phyloP scores from a whole-genome alignment of 2,113 vertebrate species.

The Cyprinodon brontotheroides region DNA sequence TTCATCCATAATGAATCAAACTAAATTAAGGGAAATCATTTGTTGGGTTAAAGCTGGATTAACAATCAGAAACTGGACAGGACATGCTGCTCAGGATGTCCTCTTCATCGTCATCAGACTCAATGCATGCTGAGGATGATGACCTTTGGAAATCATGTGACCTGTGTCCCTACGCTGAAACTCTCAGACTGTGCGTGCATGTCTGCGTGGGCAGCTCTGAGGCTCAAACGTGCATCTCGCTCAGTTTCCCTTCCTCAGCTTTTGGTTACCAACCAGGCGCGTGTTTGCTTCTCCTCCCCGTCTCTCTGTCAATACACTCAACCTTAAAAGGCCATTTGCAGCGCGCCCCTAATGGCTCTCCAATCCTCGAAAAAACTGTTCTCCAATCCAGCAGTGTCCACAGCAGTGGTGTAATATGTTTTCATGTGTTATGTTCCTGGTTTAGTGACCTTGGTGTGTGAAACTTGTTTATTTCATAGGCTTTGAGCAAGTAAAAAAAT shows the following conservation, averaged over 20 bases:
- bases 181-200: neutral
- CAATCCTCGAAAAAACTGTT: constrained; percentile 45
- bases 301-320: constrained; percentile 75
- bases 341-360: constrained; percentile 67
- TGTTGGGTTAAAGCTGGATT: neutral
- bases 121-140: constrained; percentile 28
- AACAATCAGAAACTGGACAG: constrained; percentile 1
- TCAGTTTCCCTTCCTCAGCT: constrained; percentile 29
- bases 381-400: constrained; percentile 36
- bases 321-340: constrained; percentile 75
- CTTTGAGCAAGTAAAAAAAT: constrained; percentile 14
- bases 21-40: neutral
- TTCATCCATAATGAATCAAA: neutral
- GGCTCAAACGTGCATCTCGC: constrained; percentile 18
- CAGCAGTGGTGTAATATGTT: constrained; percentile 13
- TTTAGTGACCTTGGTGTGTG: constrained; percentile 20
- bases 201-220: neutral
- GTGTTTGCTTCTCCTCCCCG: constrained; percentile 61
- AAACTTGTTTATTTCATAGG: constrained; percentile 32
- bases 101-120: constrained; percentile 23
- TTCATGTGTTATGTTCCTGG: constrained; percentile 26
- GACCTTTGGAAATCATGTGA: constrained; percentile 77
- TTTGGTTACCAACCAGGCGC: constrained; percentile 52
- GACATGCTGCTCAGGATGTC: neutral
- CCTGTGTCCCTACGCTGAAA: constrained; percentile 40